Evolutionary conservation across 1,140 invertebrate genomes (phyloP).

Genomic region (Bicyclus anynana): DNA sequence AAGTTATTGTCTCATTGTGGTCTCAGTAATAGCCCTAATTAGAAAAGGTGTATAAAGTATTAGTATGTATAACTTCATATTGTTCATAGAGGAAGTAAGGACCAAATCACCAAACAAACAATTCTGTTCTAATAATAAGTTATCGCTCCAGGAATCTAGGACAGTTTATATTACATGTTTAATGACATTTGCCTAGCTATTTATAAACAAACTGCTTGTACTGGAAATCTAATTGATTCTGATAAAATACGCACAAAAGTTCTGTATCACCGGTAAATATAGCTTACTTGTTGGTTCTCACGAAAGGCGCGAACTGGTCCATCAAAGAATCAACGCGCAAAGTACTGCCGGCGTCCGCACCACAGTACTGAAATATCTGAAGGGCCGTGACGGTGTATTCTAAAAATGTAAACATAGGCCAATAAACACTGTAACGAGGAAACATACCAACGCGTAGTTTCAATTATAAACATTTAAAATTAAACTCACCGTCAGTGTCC

Average conservation of each 20-base stretch:
- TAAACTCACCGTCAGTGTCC: constrained; percentile 52
- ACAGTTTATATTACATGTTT: background rate
- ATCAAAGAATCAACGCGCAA: constrained; percentile 58
- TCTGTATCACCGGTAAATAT: too few relatives aligned
- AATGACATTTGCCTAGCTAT: constrained; percentile 1
- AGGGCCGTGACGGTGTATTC: constrained; percentile 61
- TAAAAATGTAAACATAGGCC: constrained; percentile 47
- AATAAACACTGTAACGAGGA: constrained; percentile 37
- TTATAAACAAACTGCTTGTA: background rate
- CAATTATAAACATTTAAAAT: constrained; percentile 47
- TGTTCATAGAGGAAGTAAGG: background rate
- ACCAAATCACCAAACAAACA: background rate
- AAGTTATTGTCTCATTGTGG: too few relatives aligned
- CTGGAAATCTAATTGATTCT: too few relatives aligned
- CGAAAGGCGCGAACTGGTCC: constrained; percentile 65
- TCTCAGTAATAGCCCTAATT: too few relatives aligned
- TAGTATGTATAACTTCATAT: too few relatives aligned
- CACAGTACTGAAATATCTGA: constrained; percentile 66
- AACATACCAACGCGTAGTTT: constrained; percentile 55
- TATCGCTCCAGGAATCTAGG: background rate
- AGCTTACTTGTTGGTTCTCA: constrained; percentile 66
- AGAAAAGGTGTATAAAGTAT: too few relatives aligned
- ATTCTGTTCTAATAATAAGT: background rate
- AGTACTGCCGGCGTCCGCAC: constrained; percentile 44
- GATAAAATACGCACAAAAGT: too few relatives aligned